These are phyloP conservation scores for Cantharis flavilabris DNA, from an alignment of 2,888 invertebrate species.

Conservation along the genomic window DNA sequence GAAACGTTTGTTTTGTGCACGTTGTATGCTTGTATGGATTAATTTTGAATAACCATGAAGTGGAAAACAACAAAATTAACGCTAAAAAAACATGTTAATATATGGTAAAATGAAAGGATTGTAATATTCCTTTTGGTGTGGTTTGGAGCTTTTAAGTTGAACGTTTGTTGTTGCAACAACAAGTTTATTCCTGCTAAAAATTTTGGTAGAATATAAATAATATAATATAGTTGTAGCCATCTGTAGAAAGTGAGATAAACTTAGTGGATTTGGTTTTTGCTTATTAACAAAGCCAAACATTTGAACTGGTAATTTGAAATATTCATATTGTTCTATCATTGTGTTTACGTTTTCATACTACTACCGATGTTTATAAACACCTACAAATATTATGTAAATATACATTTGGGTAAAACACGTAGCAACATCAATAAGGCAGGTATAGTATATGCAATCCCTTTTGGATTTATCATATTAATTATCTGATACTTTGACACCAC, in stretches of 20 bases:
- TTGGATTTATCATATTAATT: conserved; percentile 41
- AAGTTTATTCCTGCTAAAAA: background rate
- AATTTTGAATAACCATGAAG: no score
- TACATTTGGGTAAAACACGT: background rate
- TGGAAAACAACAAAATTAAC: no score
- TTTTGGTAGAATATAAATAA: background rate
- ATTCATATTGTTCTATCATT: background rate
- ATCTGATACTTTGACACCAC: conserved; percentile 38
- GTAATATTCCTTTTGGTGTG: background rate
- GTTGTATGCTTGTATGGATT: no score
- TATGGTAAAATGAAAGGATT: no score
- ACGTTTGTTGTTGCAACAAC: background rate
- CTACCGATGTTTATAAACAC: background rate
- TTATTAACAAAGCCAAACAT: background rate
- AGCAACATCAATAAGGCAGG: background rate
- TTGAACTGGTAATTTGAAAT: background rate
- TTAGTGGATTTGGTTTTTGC: background rate
- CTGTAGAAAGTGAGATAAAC: background rate
- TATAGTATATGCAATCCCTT: background rate
- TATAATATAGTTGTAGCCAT: background rate
- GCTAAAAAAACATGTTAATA: no score
- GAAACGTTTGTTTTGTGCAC: no score
- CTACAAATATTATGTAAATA: background rate
- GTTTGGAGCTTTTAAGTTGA: background rate
- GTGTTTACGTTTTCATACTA: background rate